Percentiles rank a stretch among this genome's conserved stretches.
Conservation (phyloP, 92 coral and sea anemone genomes). For the Bergia puertoricense region DNA sequence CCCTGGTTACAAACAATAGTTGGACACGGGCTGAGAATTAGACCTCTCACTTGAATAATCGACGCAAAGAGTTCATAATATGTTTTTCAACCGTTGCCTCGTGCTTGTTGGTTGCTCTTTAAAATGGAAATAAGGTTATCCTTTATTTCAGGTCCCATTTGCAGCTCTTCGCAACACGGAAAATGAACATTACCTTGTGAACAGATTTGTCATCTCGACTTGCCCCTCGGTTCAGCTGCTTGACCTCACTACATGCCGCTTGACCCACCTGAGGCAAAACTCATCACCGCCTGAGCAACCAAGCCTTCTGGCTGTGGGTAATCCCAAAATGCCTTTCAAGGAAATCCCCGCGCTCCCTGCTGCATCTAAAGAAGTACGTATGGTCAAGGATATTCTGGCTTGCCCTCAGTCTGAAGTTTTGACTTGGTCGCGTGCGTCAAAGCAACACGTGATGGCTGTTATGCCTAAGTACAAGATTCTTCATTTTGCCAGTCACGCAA, state of each 20-base stretch:
- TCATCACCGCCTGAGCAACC: slow-evolving; percentile 27
- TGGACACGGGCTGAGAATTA: background rate
- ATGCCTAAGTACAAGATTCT: slow-evolving; percentile 55
- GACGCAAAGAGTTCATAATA: no score
- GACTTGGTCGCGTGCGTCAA: slow-evolving; percentile 49
- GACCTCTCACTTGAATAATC: no score
- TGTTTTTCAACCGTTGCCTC: background rate
- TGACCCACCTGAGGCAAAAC: slow-evolving; percentile 4
- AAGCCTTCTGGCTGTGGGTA: slow-evolving; percentile 65
- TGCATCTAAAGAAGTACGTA: slow-evolving; percentile 59
- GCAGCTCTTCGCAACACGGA: slow-evolving; percentile 55
- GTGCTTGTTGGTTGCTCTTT: background rate
- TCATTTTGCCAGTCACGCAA: slow-evolving; percentile 68
- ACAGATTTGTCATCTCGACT: slow-evolving; percentile 58
- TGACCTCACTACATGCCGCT: slow-evolving; percentile 36
- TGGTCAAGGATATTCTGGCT: slow-evolving; percentile 50
- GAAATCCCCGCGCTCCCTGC: slow-evolving; percentile 57
- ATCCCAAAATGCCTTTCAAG: slow-evolving; percentile 62
- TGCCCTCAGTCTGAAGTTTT: slow-evolving; percentile 48
- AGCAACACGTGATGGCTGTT: slow-evolving; percentile 47
- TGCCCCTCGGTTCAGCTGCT: slow-evolving; percentile 63
- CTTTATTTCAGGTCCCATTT: slow-evolving; percentile 49
- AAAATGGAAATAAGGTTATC: background rate
- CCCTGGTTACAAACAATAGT: no score
- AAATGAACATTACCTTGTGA: slow-evolving; percentile 41